phyloP scores from a whole-genome alignment of 30 jellyfish, hydroid and myxozoan species.

The Clytia hemisphaerica region DNA sequence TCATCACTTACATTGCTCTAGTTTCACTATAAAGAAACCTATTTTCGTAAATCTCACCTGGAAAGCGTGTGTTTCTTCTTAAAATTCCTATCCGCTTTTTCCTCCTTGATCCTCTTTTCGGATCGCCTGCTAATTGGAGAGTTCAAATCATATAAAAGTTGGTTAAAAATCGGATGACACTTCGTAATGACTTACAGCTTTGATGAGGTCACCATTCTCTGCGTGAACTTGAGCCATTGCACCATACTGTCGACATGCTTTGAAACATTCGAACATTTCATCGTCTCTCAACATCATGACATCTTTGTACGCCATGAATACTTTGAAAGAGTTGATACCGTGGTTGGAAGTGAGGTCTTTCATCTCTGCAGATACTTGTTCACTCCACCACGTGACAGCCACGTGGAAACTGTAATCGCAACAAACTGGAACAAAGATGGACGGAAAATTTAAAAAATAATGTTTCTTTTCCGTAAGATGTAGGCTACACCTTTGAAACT shows the following conservation, averaged over 20 bases:
- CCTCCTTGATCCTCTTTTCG: too few species aligned
- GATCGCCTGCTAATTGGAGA: too few species aligned
- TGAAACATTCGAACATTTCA: slow-evolving; percentile 71
- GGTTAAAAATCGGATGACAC: too few species aligned
- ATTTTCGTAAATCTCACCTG: too few species aligned
- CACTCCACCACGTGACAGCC: slow-evolving; percentile 99
- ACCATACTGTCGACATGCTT: slow-evolving; percentile 89
- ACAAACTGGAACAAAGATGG: slow-evolving; percentile 52
- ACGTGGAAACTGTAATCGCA: slow-evolving; percentile 98
- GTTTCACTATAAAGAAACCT: too few species aligned
- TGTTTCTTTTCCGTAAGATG: too few species aligned
- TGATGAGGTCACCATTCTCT: slow-evolving; percentile 93
- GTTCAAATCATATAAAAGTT: too few species aligned
- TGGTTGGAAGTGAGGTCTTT: slow-evolving; percentile 45
- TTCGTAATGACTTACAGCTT: too few species aligned
- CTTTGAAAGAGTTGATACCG: slow-evolving; percentile 82
- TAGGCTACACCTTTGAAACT: too few species aligned
- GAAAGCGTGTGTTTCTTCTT: too few species aligned
- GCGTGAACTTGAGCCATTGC: slow-evolving; percentile 99
- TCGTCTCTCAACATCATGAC: slow-evolving; percentile 77
- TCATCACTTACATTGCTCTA: too few species aligned
- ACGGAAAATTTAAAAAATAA: not conserved
- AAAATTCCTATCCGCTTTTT: too few species aligned
- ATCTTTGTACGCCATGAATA: slow-evolving; percentile 89
- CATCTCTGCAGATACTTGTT: slow-evolving; percentile 75